Evolutionary conservation across 2,113 vertebrate genomes (phyloP).

Genomic region (Corydoras sp.): DNA sequence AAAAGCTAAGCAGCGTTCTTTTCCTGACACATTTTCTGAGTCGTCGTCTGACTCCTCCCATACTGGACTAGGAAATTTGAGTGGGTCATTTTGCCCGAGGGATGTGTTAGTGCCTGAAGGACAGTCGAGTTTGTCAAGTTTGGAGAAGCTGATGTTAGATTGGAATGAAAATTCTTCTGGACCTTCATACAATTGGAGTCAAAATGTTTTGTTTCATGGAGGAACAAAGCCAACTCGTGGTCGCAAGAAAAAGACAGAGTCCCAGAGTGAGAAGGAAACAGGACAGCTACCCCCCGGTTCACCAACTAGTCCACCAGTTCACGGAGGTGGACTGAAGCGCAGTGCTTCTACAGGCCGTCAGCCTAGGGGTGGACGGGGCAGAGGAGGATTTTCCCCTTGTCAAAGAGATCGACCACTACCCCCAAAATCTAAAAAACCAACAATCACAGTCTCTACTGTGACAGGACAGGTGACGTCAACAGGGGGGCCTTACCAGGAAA

Average conservation of each 20-base stretch:
- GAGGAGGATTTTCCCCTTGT: constrained; percentile 73
- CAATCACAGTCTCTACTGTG: constrained; percentile 65
- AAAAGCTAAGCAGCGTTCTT: constrained; percentile 90
- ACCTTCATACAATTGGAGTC: constrained; percentile 96
- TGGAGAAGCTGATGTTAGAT: constrained; percentile 98
- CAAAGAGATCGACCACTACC: constrained; percentile 82
- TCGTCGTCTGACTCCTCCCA: constrained; percentile 95
- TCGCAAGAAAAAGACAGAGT: constrained; percentile 87
- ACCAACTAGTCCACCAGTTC: constrained; percentile 78
- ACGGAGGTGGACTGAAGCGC: constrained; percentile 75
- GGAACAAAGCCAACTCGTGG: constrained; percentile 87
- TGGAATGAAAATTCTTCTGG: constrained; percentile 92
- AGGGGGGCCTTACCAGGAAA: constrained; percentile 78
- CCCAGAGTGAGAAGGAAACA: constrained; percentile 74
- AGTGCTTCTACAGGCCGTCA: constrained; percentile 80
- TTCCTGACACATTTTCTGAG: constrained; percentile 86
- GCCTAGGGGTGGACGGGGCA: constrained; percentile 75
- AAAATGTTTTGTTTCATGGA: constrained; percentile 93
- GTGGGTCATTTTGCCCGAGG: constrained; percentile 70
- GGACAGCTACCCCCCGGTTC: constrained; percentile 74
- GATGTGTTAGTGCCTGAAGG: constrained; percentile 74
- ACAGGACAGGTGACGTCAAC: constrained; percentile 57
- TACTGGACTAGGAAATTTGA: constrained; percentile 60
- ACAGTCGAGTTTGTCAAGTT: constrained; percentile 92
- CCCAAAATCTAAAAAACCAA: constrained; percentile 73